Evolutionary conservation across 2,888 invertebrate genomes (phyloP), one percentile per base, ranked within the genome.

Genomic region (Aelia acuminata): DNA sequence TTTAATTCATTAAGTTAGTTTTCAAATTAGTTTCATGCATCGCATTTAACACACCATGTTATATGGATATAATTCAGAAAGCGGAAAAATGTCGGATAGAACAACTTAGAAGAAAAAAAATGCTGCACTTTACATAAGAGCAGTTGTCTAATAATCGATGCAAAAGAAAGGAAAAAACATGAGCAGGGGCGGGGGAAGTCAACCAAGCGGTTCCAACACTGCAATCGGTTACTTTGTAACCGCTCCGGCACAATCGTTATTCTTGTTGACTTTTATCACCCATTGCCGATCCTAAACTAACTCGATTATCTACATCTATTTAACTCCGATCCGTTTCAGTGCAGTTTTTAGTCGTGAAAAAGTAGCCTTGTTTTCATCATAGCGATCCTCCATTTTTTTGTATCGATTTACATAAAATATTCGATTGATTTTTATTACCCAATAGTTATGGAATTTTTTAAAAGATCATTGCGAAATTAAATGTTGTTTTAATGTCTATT

Each of bases 21-120:
- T n/a, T n/a, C n/a, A n/a, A n/a, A n/a, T n/a, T n/a, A n/a, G n/a
- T n/a, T n/a, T n/a, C n/a, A n/a, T n/a, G n/a, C n/a, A n/a, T 80
- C 22, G 39, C 39, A 43, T 80, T 80, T 80, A 80, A 43, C 43
- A n/a, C 43, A 80, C 80, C 39, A n/a, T n/a, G 11, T 80, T 11
- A 22, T 80, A 47, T 80, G n/a, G 80, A 15, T 47, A 43, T 80
- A 80, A 80, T 80, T 39, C 80, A 47, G 80, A 80, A 80, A 80
- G 80, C 80, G 80, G 80, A 80, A 80, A 80, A 80, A 80, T 80
- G 43, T 22, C 80, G 0, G n/a, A 47, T 15, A 47, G 80, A 80
- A 43, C n/a, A n/a, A n/a, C 10, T 80, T n/a, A n/a, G n/a, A n/a
- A 43, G 43, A 43, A 10, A n/a, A n/a, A 80, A 70, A 80, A 80